Evolutionary conservation across 2,888 invertebrate species (phyloP), one percentile per base, ranked within the genome.

Genomic region (Uropetala carovei): DNA sequence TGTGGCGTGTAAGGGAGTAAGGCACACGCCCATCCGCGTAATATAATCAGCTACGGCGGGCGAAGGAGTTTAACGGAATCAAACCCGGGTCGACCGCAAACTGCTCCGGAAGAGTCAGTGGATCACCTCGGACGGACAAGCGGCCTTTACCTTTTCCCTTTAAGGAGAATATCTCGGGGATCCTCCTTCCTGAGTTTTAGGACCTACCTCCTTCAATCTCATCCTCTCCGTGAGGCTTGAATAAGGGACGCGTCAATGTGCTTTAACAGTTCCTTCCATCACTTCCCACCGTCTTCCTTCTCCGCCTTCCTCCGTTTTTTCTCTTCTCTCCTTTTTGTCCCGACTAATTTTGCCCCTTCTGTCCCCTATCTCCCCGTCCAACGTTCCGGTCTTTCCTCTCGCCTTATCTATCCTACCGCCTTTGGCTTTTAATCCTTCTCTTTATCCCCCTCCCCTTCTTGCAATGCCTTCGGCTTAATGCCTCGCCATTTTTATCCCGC

Each of bases 221-320:
- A 58, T 59, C 59, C 16, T 58, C 59, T 22, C 58, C 27, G 58
- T 85, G 58, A 58, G 27, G 59, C 58, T 85, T 59, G 58, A 85
- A 58, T 85, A 85, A 85, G 85, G 85, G 58, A 85, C 58, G 85
- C 85, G 85, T 85, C 85, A 59, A 27, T 58, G 57, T 59, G 59
- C 59, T 58, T 85, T 58, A 58, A 58, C 22, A 27, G n/a, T 85
- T 58, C 22, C 27, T 58, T 85, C 85, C 85, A 85, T 85, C 85
- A 85, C 58, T 18, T 58, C 58, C 57, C 58, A 22, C n/a, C 58
- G 57, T 58, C 58, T n/a, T 13, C n/a, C 7, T 58, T 58, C n/a
- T 43, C 43, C 43, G 43, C 5, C 43, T 43, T 14, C 83, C 10
- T 11, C 68, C 8, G 2, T 84, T 56, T 56, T 56, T 84, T 56